Evolutionary conservation across 2,113 vertebrate species (phyloP).

Genomic region (Chaetura pelagica): DNA sequence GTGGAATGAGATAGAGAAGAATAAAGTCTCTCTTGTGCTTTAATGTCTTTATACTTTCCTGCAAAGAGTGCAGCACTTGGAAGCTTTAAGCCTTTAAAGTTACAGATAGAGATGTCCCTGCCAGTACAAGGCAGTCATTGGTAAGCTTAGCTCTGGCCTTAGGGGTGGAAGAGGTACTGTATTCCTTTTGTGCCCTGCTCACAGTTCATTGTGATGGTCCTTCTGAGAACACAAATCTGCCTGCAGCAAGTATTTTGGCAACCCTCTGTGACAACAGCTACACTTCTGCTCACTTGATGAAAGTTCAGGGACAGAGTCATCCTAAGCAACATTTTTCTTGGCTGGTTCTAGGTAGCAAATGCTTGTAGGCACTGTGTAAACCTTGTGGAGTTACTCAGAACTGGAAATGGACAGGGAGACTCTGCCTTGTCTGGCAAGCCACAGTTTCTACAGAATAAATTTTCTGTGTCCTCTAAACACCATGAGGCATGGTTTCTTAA

Average conservation of each 20-base stretch:
- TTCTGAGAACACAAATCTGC: neutral
- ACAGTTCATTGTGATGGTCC: neutral
- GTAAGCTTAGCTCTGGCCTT: neutral
- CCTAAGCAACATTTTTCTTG: neutral
- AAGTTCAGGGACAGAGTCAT: neutral
- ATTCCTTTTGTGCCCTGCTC: neutral
- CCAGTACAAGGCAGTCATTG: neutral
- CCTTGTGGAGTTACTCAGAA: neutral
- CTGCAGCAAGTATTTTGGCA: neutral
- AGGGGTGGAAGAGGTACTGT: neutral
- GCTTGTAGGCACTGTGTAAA: fast-evolving
- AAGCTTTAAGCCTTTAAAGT: neutral
- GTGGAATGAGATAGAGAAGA: neutral
- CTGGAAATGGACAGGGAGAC: neutral
- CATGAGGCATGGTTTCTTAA: neutral
- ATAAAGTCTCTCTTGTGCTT: neutral
- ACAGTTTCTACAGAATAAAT: neutral
- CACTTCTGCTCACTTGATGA: neutral
- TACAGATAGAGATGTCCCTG: neutral
- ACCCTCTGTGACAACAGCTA: neutral
- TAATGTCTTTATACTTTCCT: neutral
- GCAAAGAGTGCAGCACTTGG: neutral
- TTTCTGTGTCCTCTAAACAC: neutral
- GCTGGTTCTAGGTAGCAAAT: neutral
- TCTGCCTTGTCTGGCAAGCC: neutral